Evolutionary conservation across 2,113 vertebrate species (phyloP), one percentile per base, ranked within the genome.

Genomic region (Craseonycteris thonglongyai): DNA sequence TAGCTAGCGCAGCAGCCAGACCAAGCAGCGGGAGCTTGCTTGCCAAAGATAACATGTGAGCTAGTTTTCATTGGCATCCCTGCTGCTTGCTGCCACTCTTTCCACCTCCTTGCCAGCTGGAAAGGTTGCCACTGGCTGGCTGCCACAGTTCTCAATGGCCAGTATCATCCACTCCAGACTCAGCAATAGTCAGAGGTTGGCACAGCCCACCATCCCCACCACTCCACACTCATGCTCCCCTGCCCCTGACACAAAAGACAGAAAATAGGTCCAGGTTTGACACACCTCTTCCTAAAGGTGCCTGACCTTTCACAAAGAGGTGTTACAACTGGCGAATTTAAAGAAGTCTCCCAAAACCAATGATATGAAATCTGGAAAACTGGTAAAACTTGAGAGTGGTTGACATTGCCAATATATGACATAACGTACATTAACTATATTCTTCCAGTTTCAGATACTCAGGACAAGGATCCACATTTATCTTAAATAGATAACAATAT

Each of bases 21-120:
- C 80, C 75, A 84, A 66, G 81, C 84, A 95, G 71, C 88, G 92
- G 76, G 71, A 72, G 84, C 81, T 84, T 94, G 95, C 90, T 92
- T 96, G 97, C 96, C 96, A 96, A 90, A 96, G 96, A 96, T 95
- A 97, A 95, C 84, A 92, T 94, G 89, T 87, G 92, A 96, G 72
- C 95, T 91, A 63, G 94, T 95, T 97, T 97, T 95, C 92, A 40
- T 7, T 82, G 96, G 96, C 90, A 97, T 72, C 76, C 90, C 90
- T 94, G 93, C 93, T 95, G 95, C 84, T 94, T 63, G 71, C 94
- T 92, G 54, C 95, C 80, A 11, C 87, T 90, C 87, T 82, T 56
- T 19, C 90, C 45, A 71, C 80, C n/a, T 97, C 92, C 61, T 72
- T 88, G 95, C 87, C 95, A 97, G 75, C 90, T 90, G 91, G 93